These are phyloP conservation scores for Lepas anatifera DNA, from an alignment of 2,888 invertebrate species.

Conservation along the genomic window DNA sequence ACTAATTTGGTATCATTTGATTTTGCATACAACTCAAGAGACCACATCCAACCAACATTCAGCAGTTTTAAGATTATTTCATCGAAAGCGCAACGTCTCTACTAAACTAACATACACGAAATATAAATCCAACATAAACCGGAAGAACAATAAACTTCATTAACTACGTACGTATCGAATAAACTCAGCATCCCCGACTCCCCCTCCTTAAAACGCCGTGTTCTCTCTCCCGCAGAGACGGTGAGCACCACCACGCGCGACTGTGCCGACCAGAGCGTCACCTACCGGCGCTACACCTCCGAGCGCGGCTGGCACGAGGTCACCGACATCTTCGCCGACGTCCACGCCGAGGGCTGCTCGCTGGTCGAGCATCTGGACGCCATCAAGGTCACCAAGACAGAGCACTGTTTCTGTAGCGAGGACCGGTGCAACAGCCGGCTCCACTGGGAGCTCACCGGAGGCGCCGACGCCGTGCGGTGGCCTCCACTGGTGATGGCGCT, in stretches of 20 bases:
- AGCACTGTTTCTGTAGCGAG: conserved; percentile 63
- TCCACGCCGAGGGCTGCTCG: conserved; percentile 56
- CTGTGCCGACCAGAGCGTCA: conserved; percentile 58
- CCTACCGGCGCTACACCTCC: conserved; percentile 18
- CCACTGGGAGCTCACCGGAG: not conserved
- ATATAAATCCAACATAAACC: too few relatives aligned
- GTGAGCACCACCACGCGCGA: conserved; percentile 50
- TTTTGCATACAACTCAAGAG: too few relatives aligned
- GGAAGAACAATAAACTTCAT: too few relatives aligned
- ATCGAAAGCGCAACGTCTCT: too few relatives aligned
- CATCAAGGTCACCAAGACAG: conserved; percentile 31
- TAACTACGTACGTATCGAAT: too few relatives aligned
- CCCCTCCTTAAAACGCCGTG: too few relatives aligned
- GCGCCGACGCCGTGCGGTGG: not conserved
- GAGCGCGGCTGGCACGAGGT: conserved; percentile 20
- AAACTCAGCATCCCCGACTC: too few relatives aligned
- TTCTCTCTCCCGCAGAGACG: conserved; percentile 39
- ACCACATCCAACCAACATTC: too few relatives aligned
- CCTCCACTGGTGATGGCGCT: not conserved
- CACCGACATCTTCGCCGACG: conserved; percentile 36
- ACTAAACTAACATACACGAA: too few relatives aligned
- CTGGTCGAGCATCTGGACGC: conserved; percentile 27
- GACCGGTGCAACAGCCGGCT: conserved; percentile 51
- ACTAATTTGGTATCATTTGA: too few relatives aligned
- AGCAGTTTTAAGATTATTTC: too few relatives aligned